A percentile compares a stretch with the other conserved stretches of the same genome.
Evolutionary conservation across 2,113 vertebrate species (phyloP).

Genomic region (Nestor notabilis): DNA sequence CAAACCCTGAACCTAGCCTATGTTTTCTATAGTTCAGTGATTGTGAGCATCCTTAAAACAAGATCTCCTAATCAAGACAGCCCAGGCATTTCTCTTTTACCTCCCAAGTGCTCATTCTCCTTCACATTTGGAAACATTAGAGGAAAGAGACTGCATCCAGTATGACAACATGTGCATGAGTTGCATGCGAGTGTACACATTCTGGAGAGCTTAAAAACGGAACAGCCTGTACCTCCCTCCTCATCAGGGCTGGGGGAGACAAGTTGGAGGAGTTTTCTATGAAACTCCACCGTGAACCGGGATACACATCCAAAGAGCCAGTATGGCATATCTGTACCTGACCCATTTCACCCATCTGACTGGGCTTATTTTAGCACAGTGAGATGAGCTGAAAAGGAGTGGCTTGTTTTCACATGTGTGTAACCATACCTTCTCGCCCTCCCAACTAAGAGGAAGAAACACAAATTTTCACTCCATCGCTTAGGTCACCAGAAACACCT

Average conservation of each 20-base stretch:
- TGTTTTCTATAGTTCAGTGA: background rate
- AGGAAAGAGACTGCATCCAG: background rate
- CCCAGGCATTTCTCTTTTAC: background rate
- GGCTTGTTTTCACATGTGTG: background rate
- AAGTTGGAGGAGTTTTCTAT: background rate
- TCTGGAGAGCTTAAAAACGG: background rate
- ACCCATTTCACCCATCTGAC: background rate
- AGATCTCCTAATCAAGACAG: background rate
- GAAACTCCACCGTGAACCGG: background rate
- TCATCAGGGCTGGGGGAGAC: background rate
- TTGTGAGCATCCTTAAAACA: background rate
- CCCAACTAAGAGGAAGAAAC: background rate
- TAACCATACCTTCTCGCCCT: background rate
- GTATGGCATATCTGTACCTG: fast-evolving
- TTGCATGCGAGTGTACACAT: fast-evolving
- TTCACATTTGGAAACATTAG: background rate
- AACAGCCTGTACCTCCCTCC: background rate
- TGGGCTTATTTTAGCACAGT: background rate
- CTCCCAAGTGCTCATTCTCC: background rate
- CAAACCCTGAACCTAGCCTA: background rate
- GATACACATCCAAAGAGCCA: fast-evolving
- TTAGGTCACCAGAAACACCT: background rate
- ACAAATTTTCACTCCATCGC: background rate
- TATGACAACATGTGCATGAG: background rate
- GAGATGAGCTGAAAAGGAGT: background rate